Evolutionary conservation across 2,797 vertebrate genomes (phyloP).

Genomic region (Telmatherina bonti): DNA sequence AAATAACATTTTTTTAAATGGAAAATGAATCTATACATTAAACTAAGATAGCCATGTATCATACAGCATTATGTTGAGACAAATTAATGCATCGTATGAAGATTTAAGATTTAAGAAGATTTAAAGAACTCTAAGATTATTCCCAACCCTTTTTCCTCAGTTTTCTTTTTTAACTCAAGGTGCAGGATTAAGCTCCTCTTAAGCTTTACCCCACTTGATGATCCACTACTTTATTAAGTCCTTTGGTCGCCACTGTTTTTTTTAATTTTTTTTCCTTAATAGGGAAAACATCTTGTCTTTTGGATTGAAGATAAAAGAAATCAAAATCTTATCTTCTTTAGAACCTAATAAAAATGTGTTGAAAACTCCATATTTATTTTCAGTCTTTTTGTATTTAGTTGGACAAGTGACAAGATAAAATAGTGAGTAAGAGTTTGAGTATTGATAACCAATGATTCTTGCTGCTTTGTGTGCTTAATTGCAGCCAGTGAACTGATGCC

Average conservation of each 20-base stretch:
- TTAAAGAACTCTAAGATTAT: no score
- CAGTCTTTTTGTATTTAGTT: neutral
- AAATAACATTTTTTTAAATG: no score
- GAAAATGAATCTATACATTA: no score
- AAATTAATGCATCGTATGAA: no score
- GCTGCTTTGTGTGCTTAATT: conserved; percentile 39
- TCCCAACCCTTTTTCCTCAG: neutral
- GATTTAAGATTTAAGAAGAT: no score
- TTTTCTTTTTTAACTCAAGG: neutral
- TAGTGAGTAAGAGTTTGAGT: conserved; percentile 9
- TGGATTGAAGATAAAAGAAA: neutral
- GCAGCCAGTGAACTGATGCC: conserved; percentile 36
- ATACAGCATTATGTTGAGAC: no score
- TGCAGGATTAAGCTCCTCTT: neutral
- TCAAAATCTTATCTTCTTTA: no score
- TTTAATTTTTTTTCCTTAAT: no score
- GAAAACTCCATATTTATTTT: neutral
- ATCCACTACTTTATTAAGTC: neutral
- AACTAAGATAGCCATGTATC: no score
- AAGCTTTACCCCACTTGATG: neutral
- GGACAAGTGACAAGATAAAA: neutral
- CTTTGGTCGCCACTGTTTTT: neutral
- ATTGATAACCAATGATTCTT: conserved; percentile 38
- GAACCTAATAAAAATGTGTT: no score
- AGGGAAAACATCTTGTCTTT: no score